phyloP scores from a whole-genome alignment of 2,888 invertebrate genomes.

The Petrolisthes manimaculis region DNA sequence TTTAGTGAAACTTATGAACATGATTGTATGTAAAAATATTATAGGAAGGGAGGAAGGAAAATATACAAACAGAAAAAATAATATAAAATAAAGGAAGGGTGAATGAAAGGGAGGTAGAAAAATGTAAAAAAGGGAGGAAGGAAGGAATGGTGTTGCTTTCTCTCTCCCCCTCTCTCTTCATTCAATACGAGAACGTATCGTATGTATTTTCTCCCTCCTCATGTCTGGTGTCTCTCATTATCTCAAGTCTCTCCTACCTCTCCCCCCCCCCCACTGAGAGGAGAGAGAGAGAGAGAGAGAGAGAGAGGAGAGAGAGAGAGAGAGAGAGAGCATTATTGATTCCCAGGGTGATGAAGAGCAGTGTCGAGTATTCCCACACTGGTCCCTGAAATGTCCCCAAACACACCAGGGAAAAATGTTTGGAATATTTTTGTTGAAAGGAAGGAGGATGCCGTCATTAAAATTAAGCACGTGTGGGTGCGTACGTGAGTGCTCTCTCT shows the following conservation, averaged over 20 bases:
- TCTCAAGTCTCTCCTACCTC: no score
- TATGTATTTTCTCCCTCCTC: no score
- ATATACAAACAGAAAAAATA: neutral
- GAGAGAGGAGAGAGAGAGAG: neutral
- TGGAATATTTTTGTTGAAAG: no score
- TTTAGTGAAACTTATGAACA: neutral
- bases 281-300: constrained; percentile 28
- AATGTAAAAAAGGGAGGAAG: neutral
- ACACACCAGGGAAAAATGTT: no score
- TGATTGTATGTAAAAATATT: neutral
- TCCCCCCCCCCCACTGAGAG: neutral
- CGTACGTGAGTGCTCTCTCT: neutral
- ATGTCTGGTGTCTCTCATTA: no score
- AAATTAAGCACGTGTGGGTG: no score
- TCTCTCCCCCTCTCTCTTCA: no score
- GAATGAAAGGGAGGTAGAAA: neutral
- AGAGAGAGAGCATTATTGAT: neutral
- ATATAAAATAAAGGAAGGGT: neutral
- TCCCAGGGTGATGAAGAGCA: neutral
- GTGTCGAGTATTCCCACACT: no score
- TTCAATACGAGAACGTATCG: no score
- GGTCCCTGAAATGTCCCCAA: no score
- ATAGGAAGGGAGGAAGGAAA: neutral
- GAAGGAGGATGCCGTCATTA: no score
- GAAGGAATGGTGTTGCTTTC: neutral